Evolutionary conservation across 37 sponge, comb jelly and placozoan genomes (phyloP), one percentile per base, ranked within the genome.

Genomic region (Ephydatia muelleri): DNA sequence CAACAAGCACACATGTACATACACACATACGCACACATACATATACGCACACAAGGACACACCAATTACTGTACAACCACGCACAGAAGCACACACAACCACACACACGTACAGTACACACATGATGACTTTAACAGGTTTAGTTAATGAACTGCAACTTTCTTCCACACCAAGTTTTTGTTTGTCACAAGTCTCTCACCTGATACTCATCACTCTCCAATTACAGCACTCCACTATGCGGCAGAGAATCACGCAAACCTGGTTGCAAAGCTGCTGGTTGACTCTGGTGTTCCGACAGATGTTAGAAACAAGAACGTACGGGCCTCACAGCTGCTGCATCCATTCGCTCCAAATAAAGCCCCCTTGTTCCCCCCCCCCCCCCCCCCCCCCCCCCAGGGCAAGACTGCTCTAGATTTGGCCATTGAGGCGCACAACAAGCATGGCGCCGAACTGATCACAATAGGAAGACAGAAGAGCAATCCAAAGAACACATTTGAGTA

Each of bases 381-480:
- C 0, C 65, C 29, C 73, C 34, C 36, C 43, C 23, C 2, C 19
- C 32, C 16, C 0, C 67, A 90, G 89, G 90, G 90, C 19, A 93
- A 93, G 84, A 89, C 87, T 19, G 84, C 93, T 12, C 75, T 76
- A 31, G 81, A 80, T 36, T 38, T 93, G 30, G 93, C 93, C 49
- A 85, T 89, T 77, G 86, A 85, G 70, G 80, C 80, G 64, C 85
- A 89, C 70, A 93, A 86, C 64, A 79, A 69, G 35, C 80, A 83
- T 47, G 81, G 39, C 27, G 75, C 86, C 38, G 80, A 89, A 36
- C 38, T 72, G 47, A 72, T 93, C 13, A 49, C 65, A 2, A 49
- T 79, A 67, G 90, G 69, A 9, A 40, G 72, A 36, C 80, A 86
- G 80, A 83, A 87, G 76, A 64, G 38, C 31, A 27, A 33, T 47